These are phyloP conservation scores for Cydia fagiglandana DNA, from an alignment of 1,140 invertebrate genomes.

Conservation along the genomic window DNA sequence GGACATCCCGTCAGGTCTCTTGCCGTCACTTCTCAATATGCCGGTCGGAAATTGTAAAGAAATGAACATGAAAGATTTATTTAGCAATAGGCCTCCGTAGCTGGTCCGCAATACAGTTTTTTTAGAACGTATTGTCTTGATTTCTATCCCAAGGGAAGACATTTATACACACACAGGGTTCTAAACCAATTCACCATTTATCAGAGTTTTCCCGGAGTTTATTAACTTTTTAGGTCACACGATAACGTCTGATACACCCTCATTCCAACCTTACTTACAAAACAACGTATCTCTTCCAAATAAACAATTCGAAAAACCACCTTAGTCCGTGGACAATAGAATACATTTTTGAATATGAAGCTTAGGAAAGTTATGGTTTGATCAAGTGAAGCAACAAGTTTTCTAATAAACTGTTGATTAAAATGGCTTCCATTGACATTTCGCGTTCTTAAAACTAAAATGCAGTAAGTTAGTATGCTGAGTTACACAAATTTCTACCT, in stretches of 20 bases:
- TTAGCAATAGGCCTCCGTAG: too few relatives aligned
- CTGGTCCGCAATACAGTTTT: too few relatives aligned
- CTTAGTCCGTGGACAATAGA: neutral
- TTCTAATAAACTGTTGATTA: constrained; percentile 5
- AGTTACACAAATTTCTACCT: neutral
- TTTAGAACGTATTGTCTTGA: too few relatives aligned
- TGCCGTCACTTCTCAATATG: too few relatives aligned
- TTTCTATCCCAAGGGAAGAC: too few relatives aligned
- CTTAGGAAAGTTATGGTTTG: neutral
- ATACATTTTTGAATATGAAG: neutral
- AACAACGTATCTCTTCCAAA: neutral
- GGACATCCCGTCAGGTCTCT: too few relatives aligned
- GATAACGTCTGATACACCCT: neutral
- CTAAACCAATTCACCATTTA: too few relatives aligned
- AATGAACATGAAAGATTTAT: too few relatives aligned
- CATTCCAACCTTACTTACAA: neutral
- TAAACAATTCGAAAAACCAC: neutral
- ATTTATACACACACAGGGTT: too few relatives aligned
- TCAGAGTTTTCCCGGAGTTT: neutral
- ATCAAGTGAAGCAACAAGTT: neutral
- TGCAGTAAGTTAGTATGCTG: neutral
- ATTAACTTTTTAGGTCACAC: constrained; percentile 4
- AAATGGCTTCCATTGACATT: constrained; percentile 1
- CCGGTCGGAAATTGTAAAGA: too few relatives aligned
- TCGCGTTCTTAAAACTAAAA: neutral